Conservation (phyloP, 2,888 invertebrate species). For the Torymus auratus region DNA sequence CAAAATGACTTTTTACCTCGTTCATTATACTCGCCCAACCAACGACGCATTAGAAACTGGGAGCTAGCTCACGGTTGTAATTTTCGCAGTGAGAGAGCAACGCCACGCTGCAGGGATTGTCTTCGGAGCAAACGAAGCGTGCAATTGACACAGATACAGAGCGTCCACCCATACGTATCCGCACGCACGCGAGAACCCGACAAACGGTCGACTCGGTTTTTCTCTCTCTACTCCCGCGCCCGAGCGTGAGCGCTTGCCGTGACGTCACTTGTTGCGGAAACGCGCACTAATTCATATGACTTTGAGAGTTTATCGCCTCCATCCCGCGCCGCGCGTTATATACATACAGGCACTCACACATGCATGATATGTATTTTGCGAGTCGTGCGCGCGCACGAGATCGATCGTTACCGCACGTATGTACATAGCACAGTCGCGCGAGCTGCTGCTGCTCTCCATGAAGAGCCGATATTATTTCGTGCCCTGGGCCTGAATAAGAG, state of each 20-base stretch:
- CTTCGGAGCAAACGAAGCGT: constrained; percentile 40
- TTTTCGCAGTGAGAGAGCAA: not conserved
- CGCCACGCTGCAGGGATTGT: constrained; percentile 13
- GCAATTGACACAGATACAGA: constrained; percentile 38
- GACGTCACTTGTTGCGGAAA: constrained; percentile 74
- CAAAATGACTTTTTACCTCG: constrained; percentile 21
- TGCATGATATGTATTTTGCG: not conserved
- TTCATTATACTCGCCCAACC: constrained; percentile 9
- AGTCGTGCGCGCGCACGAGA: constrained; percentile 9
- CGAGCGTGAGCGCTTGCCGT: constrained; percentile 57
- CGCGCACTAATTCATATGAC: constrained; percentile 68
- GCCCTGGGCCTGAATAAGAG: constrained; percentile 23
- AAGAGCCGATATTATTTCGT: not conserved
- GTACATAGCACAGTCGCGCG: not conserved
- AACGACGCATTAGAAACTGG: constrained; percentile 28
- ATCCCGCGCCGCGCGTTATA: not conserved
- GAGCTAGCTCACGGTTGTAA: not conserved
- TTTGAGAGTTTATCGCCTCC: constrained; percentile 33
- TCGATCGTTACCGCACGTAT: not conserved
- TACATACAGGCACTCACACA: not conserved
- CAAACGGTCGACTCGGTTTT: constrained; percentile 1
- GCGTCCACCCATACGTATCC: not conserved
- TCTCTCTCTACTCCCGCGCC: not conserved
- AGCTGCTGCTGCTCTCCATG: too few species aligned
- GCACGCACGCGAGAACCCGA: not conserved